Evolutionary conservation across 2,797 vertebrate genomes (phyloP), one percentile per base, ranked within the genome.

Genomic region (Myiotriccus ornatus): DNA sequence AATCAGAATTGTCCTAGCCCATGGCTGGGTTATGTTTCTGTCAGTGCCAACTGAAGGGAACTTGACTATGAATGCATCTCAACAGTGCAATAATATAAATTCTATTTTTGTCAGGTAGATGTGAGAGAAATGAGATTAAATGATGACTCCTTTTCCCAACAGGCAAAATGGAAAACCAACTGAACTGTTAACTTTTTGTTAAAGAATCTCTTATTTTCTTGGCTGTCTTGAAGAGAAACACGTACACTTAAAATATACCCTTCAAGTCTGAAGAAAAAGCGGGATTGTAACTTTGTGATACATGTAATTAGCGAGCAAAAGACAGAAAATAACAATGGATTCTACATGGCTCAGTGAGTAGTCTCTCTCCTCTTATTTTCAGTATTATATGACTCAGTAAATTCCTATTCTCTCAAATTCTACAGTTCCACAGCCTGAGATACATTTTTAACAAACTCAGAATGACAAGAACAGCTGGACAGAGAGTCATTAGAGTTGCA

Each of bases 351-450:
- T 95, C 64, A 75, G 50, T 35, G n/a, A 78, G 57, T 69, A 73
- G 57, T 75, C 75, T 87, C 81, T 43, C 35, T 78, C 44, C 44
- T 84, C 53, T 71, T 92, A 70, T 47, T 89, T 93, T 84, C 84
- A 73, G 34, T 46, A 83, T 85, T 75, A 81, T 63, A 85, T 81
- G 57, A 91, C 62, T 90, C 86, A 81, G 65, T 82, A 94, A 93
- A 83, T 83, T 89, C 46, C 46, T 92, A 28, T 78, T 94, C 25
- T 80, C 56, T 89, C 89, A 78, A 90, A 89, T 87, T 92, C 62
- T 65, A 37, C 62, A 71, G 68, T 75, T 83, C 14, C 59, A 62
- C 8, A 75, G 50, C 18, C 69, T 78, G 49, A 77, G 17, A 75
- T 6, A 24, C 44, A 65, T 63, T 85, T 83, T 85, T 71, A 87